A percentile compares a stretch with the other conserved stretches of the same genome.
phyloP scores from a whole-genome alignment of 2,113 vertebrate species.

The Rhinoptilus africanus region DNA sequence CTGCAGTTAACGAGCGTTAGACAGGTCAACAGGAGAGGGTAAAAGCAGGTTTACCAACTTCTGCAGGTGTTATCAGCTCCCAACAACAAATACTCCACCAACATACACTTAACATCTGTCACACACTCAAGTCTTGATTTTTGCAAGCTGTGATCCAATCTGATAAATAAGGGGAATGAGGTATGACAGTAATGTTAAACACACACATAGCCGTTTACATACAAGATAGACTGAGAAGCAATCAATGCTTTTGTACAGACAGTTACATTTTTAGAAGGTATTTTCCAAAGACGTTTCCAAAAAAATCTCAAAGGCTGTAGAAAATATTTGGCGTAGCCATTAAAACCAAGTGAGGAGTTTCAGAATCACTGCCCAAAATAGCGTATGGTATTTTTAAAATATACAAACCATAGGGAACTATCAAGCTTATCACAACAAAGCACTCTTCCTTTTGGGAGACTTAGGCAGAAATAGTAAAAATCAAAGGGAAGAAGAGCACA shows the following conservation, averaged over 20 bases:
- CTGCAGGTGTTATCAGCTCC: accelerated
- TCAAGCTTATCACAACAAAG: slow-evolving; percentile 12
- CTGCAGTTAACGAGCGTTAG: background rate
- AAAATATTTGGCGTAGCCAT: background rate
- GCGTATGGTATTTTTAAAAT: background rate
- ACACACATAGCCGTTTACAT: background rate
- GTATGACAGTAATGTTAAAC: background rate
- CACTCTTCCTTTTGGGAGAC: background rate
- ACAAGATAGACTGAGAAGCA: background rate
- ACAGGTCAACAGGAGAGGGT: background rate
- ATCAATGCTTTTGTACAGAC: background rate
- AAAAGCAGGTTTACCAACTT: background rate
- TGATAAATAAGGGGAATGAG: background rate
- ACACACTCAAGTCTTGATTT: background rate
- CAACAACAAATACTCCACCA: background rate
- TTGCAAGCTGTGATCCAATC: background rate
- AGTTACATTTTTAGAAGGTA: background rate
- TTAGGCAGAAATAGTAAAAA: slow-evolving; percentile 13
- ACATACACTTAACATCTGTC: background rate
- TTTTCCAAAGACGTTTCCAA: background rate
- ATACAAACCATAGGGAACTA: background rate
- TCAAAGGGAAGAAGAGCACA: background rate
- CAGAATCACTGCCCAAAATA: background rate
- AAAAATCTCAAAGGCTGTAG: background rate
- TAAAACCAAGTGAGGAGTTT: background rate